These are phyloP conservation scores for Cantharis flavilabris DNA, from an alignment of 2,888 invertebrate species.

Conservation along the genomic window DNA sequence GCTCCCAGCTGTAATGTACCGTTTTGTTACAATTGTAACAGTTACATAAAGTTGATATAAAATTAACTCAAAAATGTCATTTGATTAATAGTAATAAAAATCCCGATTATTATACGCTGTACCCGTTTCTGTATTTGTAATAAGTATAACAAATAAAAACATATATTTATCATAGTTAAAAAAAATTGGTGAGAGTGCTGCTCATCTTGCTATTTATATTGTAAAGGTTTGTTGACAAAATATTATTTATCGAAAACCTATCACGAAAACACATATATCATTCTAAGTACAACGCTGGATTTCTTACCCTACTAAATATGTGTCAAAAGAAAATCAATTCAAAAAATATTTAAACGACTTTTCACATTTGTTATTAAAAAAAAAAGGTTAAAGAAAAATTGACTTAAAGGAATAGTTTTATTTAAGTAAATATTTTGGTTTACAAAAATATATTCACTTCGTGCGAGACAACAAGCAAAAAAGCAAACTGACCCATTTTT, in stretches of 20 bases:
- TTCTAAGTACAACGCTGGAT: constrained; percentile 26
- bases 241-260: constrained; percentile 31
- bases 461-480: too few relatives aligned
- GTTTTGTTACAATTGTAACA: too few relatives aligned
- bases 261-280: constrained; percentile 32
- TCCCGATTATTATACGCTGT: constrained; percentile 14
- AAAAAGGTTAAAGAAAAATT: neutral
- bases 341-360: constrained; percentile 17
- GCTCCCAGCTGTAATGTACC: too few relatives aligned
- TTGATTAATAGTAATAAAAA: too few relatives aligned
- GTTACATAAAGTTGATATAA: too few relatives aligned
- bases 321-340: constrained; percentile 28
- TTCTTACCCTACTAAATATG: constrained; percentile 22
- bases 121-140: constrained; percentile 20
- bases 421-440: too few relatives aligned
- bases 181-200: constrained; percentile 29
- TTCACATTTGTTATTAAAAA: constrained; percentile 8
- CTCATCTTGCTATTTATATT: constrained; percentile 29
- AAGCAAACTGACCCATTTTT: too few relatives aligned
- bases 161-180: constrained; percentile 28
- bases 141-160: constrained; percentile 21
- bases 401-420: neutral
- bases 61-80: too few relatives aligned
- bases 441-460: too few relatives aligned
- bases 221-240: constrained; percentile 32